Evolutionary conservation across 1,140 invertebrate species (phyloP).

Genomic region (Mylabris phalerata): DNA sequence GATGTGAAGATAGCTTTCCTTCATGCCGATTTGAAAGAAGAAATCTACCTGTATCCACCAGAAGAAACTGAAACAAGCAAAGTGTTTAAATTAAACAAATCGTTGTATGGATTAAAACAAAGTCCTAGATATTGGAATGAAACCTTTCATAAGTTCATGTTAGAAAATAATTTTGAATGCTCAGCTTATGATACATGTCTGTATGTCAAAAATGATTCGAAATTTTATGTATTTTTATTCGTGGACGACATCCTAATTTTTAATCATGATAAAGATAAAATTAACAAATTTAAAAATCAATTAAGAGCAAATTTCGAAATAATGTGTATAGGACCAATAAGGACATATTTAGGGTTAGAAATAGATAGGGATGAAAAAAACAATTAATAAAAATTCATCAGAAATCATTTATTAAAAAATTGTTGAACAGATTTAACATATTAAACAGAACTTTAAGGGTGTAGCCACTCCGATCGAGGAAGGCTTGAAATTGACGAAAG

Average conservation of each 20-base stretch:
- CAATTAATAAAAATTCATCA: conserved; percentile 18
- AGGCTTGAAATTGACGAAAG: not conserved
- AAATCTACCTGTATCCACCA: no score
- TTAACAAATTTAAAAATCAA: conserved; percentile 12
- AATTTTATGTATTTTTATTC: conserved; percentile 25
- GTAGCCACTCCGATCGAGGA: conserved; percentile 1
- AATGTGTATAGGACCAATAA: conserved; percentile 26
- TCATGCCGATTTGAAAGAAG: no score
- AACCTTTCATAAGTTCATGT: conserved; percentile 19
- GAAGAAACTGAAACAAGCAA: no score
- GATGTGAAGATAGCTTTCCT: no score
- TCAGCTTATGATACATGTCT: conserved; percentile 29
- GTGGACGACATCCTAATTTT: conserved; percentile 34
- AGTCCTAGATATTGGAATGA: conserved; percentile 36
- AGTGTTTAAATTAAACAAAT: conserved; percentile 38
- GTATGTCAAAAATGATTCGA: conserved; percentile 19
- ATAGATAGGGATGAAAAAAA: conserved; percentile 18
- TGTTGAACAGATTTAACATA: conserved; percentile 30
- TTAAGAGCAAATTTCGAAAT: conserved; percentile 24
- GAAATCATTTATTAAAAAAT: conserved; percentile 21
- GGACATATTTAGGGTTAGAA: conserved; percentile 22
- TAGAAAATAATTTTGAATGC: conserved; percentile 2
- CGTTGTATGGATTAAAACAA: conserved; percentile 43
- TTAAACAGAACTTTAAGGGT: conserved; percentile 17
- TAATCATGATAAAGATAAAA: conserved; percentile 18